These are phyloP conservation scores for Metellina segmentata DNA, from an alignment of 2,888 invertebrate genomes.

Conservation along the genomic window DNA sequence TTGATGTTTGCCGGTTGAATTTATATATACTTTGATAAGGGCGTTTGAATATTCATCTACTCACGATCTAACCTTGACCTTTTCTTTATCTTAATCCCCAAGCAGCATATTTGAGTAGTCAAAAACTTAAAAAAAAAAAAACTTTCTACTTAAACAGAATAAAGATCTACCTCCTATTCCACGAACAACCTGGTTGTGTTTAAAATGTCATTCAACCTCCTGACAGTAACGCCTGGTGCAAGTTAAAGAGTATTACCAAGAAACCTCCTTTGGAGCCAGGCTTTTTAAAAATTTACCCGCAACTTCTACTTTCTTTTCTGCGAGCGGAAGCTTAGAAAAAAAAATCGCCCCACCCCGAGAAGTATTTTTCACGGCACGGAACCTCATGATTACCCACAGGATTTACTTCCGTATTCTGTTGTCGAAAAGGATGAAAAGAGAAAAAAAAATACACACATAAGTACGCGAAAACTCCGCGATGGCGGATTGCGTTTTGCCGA, in stretches of 20 bases:
- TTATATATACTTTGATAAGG: too few species aligned
- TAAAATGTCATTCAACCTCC: neutral
- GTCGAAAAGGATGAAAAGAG: neutral
- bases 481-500: neutral
- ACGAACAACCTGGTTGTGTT: too few species aligned
- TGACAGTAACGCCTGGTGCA: constrained; percentile 1
- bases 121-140: too few species aligned
- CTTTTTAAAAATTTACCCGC: constrained; percentile 17
- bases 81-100: too few species aligned
- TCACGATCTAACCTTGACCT: too few species aligned
- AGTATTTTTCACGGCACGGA: constrained; percentile 23
- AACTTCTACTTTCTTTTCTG: constrained; percentile 12
- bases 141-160: too few species aligned
- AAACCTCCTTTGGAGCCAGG: neutral
- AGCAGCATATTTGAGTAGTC: too few species aligned
- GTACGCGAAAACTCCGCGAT: constrained; percentile 43
- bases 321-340: neutral
- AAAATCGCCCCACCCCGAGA: neutral
- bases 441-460: constrained; percentile 5
- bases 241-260: neutral
- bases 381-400: constrained; percentile 58
- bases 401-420: constrained; percentile 10
- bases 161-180: too few species aligned
- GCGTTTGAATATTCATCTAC: too few species aligned
- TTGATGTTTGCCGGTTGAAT: too few species aligned